Evolutionary conservation across 2,888 invertebrate genomes (phyloP), one percentile per base, ranked within the genome.

Genomic region (Bruchidius siliquastri): DNA sequence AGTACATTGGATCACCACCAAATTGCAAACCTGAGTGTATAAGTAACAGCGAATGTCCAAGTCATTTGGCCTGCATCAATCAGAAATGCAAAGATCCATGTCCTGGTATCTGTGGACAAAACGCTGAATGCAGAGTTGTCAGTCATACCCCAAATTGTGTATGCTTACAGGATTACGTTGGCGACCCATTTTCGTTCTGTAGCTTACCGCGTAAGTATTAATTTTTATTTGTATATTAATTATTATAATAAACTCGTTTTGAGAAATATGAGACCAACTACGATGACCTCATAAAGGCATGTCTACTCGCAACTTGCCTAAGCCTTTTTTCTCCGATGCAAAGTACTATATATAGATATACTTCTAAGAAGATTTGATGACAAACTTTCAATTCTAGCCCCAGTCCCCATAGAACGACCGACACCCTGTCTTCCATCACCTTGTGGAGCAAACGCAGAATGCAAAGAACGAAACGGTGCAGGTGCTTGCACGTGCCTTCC

Each of bases 121-220:
- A 88, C 78, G 86, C 89, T 6, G 82, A 86, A 76, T 90, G 90
- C 79, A 82, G 85, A 77, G 87, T 88, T 20, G 85, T 87, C 30
- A 87, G 93, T 84, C 94, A 94, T 84, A 92, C 92, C 83, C 93
- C 94, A 10, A 92, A 93, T 81, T 95, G 95, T 85, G 88, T 87
- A 83, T 89, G 89, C 79, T 79, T 83, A 22, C 74, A 82, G 67
- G 87, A 86, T 32, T 86, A 84, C 81, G 90, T 90, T 74, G 96
- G 95, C 32, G 92, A 95, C 89, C 92, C 94, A 32, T 94, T 94
- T 82, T 89, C 90, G 8, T 88, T 90, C 78, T 90, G 88, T 75
- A 76, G 71, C 26, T 30, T 75, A 66, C 78, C 74, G 70, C 72
- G 77, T 76, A 73, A 66, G 75, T 77, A 73, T 49, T 71, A 18